Evolutionary conservation across 1,140 invertebrate species (phyloP), one percentile per base, ranked within the genome.

Genomic region (Lordiphosa mommai): DNA sequence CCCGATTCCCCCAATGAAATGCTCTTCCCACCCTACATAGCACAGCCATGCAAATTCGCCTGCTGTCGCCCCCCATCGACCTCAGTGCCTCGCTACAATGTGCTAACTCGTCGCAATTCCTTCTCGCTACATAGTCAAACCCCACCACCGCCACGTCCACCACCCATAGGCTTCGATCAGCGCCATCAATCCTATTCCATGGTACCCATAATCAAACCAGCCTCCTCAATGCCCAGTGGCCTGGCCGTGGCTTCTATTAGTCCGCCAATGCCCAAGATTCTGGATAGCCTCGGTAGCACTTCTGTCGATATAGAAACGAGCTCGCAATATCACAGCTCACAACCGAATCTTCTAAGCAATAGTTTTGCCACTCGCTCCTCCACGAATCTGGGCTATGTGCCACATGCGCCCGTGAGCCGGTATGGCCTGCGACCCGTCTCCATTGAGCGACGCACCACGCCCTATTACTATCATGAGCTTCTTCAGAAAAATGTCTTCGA

Each of bases 1-100:
- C 84, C 87, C 65, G 87, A 88, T 48, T 85, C 86, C 65, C 84
- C 87, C 48, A 84, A 64, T 61, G 87, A 88, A 88, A 87, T 88
- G 87, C 60, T 88, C 55, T 88, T 88, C 71, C 87, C 87, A 10
- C 87, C 87, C 32, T 87, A 88, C 46, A 88, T 88, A 34, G 87
- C 87, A 53, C 87, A 77, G 16, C 87, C 87, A 14, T 88, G 87
- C 64, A 74, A 88, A 63, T 68, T 88, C 41, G 69, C 87, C 46
- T 88, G 87, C 57, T 88, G 87, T 58, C 72, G 70, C 23, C 87
- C 71, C 49, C 63, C 86, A 37, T 74, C 85, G 38, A 64, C 61
- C 51, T 88, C 87, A 14, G 74, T 88, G 64, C 84, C 87, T 12
- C 86, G 86, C 70, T 86, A 67, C 51, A 71, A 57, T 55, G 53